Conservation (phyloP, 2,113 vertebrate species). For the Zapornia atra region DNA sequence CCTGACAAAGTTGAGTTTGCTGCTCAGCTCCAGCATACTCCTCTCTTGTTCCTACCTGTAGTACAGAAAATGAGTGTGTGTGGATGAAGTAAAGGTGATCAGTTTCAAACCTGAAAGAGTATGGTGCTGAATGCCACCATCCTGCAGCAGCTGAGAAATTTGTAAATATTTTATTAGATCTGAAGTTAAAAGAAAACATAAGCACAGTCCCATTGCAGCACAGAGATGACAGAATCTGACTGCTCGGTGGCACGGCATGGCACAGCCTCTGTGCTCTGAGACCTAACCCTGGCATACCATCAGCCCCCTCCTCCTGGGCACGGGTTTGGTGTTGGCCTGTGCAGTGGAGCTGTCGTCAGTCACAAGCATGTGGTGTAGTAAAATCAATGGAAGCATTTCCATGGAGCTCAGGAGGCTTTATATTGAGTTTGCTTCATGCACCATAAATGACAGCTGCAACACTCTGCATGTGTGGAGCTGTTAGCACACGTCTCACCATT, state of each 20-base stretch:
- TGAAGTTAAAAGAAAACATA: neutral
- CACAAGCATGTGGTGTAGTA: neutral
- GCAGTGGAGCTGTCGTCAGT: neutral
- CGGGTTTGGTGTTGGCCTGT: neutral
- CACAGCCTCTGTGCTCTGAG: rapidly evolving
- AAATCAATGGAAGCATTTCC: neutral
- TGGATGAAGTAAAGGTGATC: neutral
- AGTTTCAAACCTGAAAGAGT: neutral
- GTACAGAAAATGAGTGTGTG: neutral
- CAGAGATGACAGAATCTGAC: neutral
- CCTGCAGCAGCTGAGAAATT: rapidly evolving
- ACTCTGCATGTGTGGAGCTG: rapidly evolving
- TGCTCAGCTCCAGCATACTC: neutral
- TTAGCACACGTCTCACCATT: rapidly evolving
- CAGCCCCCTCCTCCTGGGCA: neutral
- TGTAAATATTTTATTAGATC: neutral
- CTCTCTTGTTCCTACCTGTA: neutral
- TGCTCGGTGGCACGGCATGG: rapidly evolving
- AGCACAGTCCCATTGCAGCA: neutral
- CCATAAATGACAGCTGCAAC: neutral
- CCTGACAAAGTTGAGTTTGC: neutral
- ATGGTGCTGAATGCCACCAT: neutral
- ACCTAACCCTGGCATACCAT: neutral
- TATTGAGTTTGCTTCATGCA: neutral
- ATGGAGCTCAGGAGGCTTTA: neutral